Conservation (phyloP, 2,797 vertebrate species). For the Cirrhinus molitorella region DNA sequence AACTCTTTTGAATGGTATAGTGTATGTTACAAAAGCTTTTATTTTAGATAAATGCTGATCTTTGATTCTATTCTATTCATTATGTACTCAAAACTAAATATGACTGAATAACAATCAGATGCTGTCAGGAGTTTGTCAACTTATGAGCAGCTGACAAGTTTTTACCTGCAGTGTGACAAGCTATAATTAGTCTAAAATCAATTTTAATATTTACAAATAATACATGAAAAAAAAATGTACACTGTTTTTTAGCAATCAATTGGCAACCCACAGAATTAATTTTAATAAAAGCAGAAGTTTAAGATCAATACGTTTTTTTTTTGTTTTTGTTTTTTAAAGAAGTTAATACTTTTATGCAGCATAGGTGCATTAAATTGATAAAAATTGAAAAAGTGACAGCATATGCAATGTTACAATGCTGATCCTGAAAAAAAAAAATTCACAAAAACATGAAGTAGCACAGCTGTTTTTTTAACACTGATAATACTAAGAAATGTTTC, state of each 20-base stretch:
- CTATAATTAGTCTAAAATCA: neutral
- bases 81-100: neutral
- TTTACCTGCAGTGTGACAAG: neutral
- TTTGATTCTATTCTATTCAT: too few species aligned
- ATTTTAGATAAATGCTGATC: too few species aligned
- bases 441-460: neutral
- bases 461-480: neutral
- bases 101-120: neutral
- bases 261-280: neutral
- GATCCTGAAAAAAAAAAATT: neutral
- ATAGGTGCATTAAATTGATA: neutral
- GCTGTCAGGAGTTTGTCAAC: neutral
- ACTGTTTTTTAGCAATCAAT: too few species aligned
- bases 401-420: neutral
- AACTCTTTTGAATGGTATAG: too few species aligned
- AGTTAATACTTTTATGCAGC: neutral
- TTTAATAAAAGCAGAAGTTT: neutral
- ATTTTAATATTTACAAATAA: neutral
- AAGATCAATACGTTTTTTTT: neutral
- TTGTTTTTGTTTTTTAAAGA: too few species aligned
- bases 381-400: neutral
- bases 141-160: neutral
- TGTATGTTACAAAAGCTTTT: too few species aligned
- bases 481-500: neutral
- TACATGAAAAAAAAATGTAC: too few species aligned